Evolutionary conservation across 2,888 invertebrate genomes (phyloP).

Genomic region (Ormyrus pomaceus): DNA sequence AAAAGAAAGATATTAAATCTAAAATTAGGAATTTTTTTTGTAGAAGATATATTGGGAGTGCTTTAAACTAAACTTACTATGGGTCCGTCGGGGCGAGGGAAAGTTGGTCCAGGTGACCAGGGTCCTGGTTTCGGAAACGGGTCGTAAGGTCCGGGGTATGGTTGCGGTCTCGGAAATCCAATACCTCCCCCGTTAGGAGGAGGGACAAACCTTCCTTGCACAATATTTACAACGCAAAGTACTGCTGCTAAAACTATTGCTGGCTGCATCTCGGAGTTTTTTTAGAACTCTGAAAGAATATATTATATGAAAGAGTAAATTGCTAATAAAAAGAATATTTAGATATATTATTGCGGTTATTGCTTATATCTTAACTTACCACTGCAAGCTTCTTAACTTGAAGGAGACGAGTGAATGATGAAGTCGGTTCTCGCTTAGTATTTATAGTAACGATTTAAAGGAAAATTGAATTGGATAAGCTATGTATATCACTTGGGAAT

Average conservation of each 20-base stretch:
- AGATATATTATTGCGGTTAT: not conserved
- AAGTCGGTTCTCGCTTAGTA: not conserved
- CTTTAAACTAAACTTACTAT: too few species aligned
- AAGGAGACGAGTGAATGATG: not conserved
- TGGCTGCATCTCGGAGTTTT: constrained; percentile 12
- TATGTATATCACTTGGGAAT: constrained; percentile 16
- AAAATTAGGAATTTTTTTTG: too few species aligned
- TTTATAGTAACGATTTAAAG: constrained; percentile 14
- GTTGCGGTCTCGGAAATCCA: too few species aligned
- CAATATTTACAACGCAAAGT: not conserved
- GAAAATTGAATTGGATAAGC: constrained; percentile 1
- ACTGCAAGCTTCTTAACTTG: not conserved
- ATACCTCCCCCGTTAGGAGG: not conserved
- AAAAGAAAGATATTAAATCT: too few species aligned
- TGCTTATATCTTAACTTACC: not conserved
- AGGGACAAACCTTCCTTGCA: not conserved
- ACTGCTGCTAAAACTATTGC: not conserved
- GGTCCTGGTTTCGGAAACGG: not conserved
- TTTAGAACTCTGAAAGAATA: not conserved
- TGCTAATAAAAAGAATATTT: not conserved
- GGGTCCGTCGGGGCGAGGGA: constrained; percentile 1
- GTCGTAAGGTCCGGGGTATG: too few species aligned
- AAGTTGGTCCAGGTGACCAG: constrained; percentile 15
- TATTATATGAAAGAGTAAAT: not conserved
- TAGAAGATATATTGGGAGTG: too few species aligned